phyloP scores from a whole-genome alignment of 2,113 vertebrate species.

The Eira barbara region DNA sequence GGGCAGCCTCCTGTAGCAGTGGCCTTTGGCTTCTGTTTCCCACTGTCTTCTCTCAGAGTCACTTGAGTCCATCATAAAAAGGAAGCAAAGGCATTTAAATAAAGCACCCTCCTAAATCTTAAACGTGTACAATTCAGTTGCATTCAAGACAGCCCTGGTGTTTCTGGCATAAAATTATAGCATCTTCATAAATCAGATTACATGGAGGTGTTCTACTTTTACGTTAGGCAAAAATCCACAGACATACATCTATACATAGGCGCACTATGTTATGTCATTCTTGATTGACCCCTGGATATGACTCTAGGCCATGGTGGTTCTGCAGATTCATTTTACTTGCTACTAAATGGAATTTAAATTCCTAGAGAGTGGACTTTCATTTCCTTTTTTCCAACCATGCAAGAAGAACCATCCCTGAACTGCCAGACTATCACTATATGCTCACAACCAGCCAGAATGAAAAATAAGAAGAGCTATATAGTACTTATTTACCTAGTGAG shows the following conservation, averaged over 20 bases:
- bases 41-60: background rate
- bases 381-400: background rate
- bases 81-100: background rate
- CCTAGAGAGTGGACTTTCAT: slow-evolving; percentile 61
- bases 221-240: background rate
- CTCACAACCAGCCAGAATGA: background rate
- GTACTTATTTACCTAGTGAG: slow-evolving; percentile 48
- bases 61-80: background rate
- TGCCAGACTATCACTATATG: background rate
- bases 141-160: background rate
- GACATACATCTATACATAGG: background rate
- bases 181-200: slow-evolving; percentile 11
- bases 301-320: background rate
- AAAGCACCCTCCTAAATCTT: slow-evolving; percentile 4
- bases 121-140: background rate
- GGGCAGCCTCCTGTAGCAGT: background rate
- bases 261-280: background rate
- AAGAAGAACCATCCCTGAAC: background rate
- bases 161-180: background rate
- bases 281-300: background rate
- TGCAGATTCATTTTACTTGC: background rate
- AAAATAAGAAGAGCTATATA: background rate
- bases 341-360: slow-evolving; percentile 45
- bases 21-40: background rate
- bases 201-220: background rate